Conservation (phyloP, 2,888 invertebrate genomes). For the Zaprionus bogoriensis region DNA sequence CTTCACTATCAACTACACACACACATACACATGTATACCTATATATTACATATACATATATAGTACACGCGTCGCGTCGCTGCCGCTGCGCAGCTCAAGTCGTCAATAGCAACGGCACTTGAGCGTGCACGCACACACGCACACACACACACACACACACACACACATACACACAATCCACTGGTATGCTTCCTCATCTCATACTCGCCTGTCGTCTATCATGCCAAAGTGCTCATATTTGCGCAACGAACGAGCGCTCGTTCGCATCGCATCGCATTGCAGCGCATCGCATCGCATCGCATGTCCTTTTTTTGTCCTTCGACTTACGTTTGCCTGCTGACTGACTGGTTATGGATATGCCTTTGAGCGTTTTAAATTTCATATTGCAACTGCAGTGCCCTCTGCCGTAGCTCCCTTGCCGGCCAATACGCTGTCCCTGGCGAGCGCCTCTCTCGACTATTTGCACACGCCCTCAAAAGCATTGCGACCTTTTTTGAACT, state of each 20-base stretch:
- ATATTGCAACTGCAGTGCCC: conserved; percentile 71
- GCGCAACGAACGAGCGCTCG: conserved; percentile 47
- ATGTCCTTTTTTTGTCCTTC: conserved; percentile 77
- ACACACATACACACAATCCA: conserved; percentile 7
- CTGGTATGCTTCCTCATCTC: conserved; percentile 20
- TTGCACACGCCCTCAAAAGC: conserved; percentile 27
- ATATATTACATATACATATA: conserved; percentile 8
- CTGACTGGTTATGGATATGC: conserved; percentile 74
- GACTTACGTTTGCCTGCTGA: conserved; percentile 64
- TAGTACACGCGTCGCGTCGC: conserved; percentile 53
- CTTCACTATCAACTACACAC: conserved; percentile 62
- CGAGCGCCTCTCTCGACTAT: conserved; percentile 4
- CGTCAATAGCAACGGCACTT: conserved; percentile 75
- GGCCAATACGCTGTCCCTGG: background rate
- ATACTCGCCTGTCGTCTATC: conserved; percentile 54
- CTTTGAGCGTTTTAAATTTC: conserved; percentile 78
- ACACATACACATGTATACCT: background rate
- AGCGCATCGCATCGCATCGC: conserved; percentile 46
- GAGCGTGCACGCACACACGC: conserved; percentile 47
- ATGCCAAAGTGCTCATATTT: conserved; percentile 73
- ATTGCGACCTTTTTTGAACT: conserved; percentile 47
- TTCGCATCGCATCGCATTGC: conserved; percentile 31
- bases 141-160: conserved; percentile 12
- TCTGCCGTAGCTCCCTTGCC: conserved; percentile 12
- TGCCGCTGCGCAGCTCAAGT: conserved; percentile 54